Conservation (phyloP, 2,888 invertebrate species). For the Tipula helvola region DNA sequence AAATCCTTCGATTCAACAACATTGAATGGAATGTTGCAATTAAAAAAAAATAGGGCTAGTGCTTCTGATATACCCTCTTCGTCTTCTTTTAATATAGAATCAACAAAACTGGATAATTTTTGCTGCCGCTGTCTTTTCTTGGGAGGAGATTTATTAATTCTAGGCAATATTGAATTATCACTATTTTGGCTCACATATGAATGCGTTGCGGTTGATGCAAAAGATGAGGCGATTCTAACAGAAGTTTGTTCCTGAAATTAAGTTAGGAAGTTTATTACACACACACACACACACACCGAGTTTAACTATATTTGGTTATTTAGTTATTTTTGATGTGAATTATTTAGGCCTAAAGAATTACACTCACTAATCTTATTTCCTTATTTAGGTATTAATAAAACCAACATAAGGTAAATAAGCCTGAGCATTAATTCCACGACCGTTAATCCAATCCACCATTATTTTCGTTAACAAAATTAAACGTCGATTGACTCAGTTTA, state of each 20-base stretch:
- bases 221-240: neutral
- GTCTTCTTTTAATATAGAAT: neutral
- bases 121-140: neutral
- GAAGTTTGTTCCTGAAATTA: neutral
- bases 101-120: neutral
- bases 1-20: neutral
- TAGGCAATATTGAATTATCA: neutral
- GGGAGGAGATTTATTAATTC: neutral
- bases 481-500: neutral
- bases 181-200: neutral
- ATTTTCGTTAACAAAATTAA: neutral
- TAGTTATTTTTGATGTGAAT: neutral
- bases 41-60: neutral
- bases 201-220: neutral
- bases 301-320: neutral
- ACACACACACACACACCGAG: neutral
- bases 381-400: neutral
- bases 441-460: neutral
- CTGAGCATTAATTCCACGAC: neutral
- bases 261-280: neutral
- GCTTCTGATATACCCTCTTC: neutral
- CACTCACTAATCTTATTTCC: neutral
- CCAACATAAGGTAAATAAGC: neutral
- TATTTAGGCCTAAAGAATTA: neutral
- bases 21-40: neutral